phyloP scores from a whole-genome alignment of 2,113 vertebrate species.

The Barbus barbus region DNA sequence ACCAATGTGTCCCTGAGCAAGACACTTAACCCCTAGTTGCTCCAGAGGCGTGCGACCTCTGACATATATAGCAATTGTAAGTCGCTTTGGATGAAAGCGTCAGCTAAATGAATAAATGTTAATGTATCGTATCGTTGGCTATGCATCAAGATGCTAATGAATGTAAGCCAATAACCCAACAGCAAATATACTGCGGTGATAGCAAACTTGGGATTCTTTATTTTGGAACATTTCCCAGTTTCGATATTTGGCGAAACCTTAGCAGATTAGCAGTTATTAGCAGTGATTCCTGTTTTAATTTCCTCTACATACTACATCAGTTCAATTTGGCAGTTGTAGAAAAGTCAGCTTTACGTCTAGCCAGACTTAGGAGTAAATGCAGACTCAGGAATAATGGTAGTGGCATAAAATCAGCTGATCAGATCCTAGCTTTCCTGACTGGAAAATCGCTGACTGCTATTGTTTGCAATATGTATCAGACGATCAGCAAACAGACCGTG shows the following conservation, averaged over 20 bases:
- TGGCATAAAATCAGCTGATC: background rate
- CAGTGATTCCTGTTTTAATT: background rate
- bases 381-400: background rate
- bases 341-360: background rate
- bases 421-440: background rate
- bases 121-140: too few species aligned
- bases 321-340: background rate
- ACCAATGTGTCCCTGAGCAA: too few species aligned
- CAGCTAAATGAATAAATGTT: too few species aligned
- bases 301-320: background rate
- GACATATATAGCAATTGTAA: too few species aligned
- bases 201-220: background rate
- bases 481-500: background rate
- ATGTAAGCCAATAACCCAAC: background rate
- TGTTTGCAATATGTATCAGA: background rate
- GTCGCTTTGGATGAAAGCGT: too few species aligned
- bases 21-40: too few species aligned
- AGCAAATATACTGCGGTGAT: background rate
- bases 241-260: background rate
- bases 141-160: too few species aligned
- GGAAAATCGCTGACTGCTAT: background rate
- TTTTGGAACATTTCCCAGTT: background rate
- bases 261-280: background rate
- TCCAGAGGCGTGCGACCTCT: too few species aligned
- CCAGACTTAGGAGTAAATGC: too few species aligned